Evolutionary conservation across 2,888 invertebrate species (phyloP), one percentile per base, ranked within the genome.

Genomic region (Drosophila imparisetae): DNA sequence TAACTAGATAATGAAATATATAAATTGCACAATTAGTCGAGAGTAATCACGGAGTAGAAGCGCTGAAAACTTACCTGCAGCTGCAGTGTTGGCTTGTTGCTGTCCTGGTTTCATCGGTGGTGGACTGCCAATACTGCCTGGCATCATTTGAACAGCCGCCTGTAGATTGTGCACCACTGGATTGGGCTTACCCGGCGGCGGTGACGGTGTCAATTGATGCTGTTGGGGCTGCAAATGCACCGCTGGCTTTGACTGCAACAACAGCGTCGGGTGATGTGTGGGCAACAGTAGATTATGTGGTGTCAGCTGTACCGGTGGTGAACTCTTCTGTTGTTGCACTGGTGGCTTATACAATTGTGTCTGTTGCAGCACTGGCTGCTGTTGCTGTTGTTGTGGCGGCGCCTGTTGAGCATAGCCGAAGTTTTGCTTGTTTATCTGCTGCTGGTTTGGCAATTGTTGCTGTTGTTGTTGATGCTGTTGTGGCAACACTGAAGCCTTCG

Each of bases 71-170:
- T 82, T 89, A 93, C 93, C 94, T 55, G 94, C 55, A 93, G 93
- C 80, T 93, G 94, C 68, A 92, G 24, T 8, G 45, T 93, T 66
- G 42, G 69, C 60, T 36, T 71, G 82, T 62, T 85, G 78, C 66
- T 91, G 81, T 24, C 80, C 90, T 2, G 90, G 78, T 29, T 91
- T 92, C 32, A 86, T 72, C 10, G 94, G 93, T 4, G 95, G 94
- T 75, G 94, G 94, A 91, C 94, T 95, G 8, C 94, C 94, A 18
- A 95, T 94, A 21, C 94, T 93, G 11, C 94, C 94, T 6, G 94
- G 92, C 68, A 90, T 21, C 38, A 95, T 92, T 65, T 87, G 78
- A n/a, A 93, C 94, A 6, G 80, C 62, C 60, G 89, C 63, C 67
- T 91, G 91, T 4, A 92, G 70, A 18, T 64, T 86, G 54, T 92